Evolutionary conservation across 2,797 vertebrate species (phyloP).

Genomic region (Manis pentadactyla): DNA sequence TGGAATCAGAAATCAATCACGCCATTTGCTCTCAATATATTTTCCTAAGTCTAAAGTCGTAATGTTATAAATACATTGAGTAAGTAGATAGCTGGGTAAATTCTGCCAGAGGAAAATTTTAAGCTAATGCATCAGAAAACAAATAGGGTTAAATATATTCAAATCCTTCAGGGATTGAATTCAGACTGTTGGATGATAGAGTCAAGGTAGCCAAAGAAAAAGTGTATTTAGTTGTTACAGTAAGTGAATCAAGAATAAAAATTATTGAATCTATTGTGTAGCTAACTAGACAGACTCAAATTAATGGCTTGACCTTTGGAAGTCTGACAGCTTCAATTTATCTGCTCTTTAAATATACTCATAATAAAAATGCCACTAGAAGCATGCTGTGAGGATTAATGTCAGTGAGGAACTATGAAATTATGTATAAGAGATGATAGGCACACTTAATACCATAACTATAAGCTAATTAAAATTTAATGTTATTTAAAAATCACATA

Average conservation of each 20-base stretch:
- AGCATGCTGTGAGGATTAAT: slow-evolving; percentile 49
- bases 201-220: background rate
- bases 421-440: slow-evolving; percentile 60
- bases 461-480: slow-evolving; percentile 68
- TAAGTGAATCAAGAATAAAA: slow-evolving; percentile 28
- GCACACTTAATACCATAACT: slow-evolving; percentile 47
- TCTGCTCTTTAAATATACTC: slow-evolving; percentile 36
- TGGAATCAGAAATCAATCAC: background rate
- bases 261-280: background rate
- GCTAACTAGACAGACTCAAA: background rate
- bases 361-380: slow-evolving; percentile 53
- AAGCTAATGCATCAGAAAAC: background rate
- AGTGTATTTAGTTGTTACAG: background rate
- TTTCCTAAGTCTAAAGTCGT: background rate
- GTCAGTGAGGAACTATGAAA: slow-evolving; percentile 51
- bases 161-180: background rate
- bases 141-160: background rate
- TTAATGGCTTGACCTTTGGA: slow-evolving; percentile 59
- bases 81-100: background rate
- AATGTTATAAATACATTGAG: background rate
- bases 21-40: background rate
- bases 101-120: background rate
- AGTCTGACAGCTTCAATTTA: slow-evolving; percentile 40
- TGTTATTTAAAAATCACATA: slow-evolving; percentile 53
- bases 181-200: background rate